Base-by-base conservation (phyloP, 2,888 invertebrate species). In the Hyposoter didymator region DNA sequence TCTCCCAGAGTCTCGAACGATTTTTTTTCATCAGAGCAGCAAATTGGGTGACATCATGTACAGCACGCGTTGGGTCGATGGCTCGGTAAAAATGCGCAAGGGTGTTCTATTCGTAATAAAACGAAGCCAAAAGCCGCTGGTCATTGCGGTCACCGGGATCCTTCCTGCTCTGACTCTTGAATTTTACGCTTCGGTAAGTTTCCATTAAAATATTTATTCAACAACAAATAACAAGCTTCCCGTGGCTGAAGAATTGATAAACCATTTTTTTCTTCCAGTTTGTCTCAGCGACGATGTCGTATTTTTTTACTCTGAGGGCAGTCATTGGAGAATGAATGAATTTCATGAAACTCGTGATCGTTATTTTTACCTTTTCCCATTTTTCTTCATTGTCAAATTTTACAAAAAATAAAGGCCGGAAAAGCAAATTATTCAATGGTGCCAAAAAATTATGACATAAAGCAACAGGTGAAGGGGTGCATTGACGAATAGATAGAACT, bases 121-220 rank as follows among this genome's bases (percentile, higher is more conserved):
- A 19, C 85, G 88, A 28, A 88, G 88, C 45, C 90, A 88, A 62
- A 88, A 84, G 74, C 88, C 89, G 2, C 75, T 90, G 10, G 62
- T 80, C 0, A 85, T 90, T 72, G 85, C 84, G 1, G 76, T 84
- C 0, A 64, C 17, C 6, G 86, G 87, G 22, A 32, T 90, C 64
- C 73, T 88, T 72, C 85, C 89, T 0, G 79, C 84, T 17, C 82
- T 91, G 47, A 89, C 89, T 2, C 73, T 90, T 6, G 73, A 39
- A 66, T 90, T 89, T 49, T 90, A 89, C 47, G 87, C 85, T 3
- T 78, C 78, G 22, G 90, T 90, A 62, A 85, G 89, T 64, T 74
- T 47, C 39, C 35, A 12, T 19, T 62, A 5, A 67, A 75, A 8
- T 32, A 22, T 69, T 43, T 10, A 2, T 22, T 32, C 1, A 32